Evolutionary conservation across 2,113 vertebrate genomes (phyloP).

Genomic region (Forbesichthys agassizii): DNA sequence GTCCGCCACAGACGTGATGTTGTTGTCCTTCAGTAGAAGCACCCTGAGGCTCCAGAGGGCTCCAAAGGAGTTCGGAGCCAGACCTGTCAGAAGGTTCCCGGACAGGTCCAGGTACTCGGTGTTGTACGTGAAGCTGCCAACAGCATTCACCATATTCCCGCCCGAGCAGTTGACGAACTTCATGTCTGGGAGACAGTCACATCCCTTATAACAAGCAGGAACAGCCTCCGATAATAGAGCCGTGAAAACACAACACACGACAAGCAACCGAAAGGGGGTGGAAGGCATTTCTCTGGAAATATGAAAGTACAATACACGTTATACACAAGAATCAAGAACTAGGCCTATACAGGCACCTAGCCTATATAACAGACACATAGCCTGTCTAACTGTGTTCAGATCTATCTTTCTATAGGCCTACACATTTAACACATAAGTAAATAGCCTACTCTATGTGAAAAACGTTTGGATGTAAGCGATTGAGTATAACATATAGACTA

Average conservation of each 20-base stretch:
- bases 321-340: not conserved
- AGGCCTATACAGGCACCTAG: not conserved
- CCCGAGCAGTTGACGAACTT: slow-evolving; percentile 59
- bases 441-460: too few species aligned
- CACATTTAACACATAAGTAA: too few species aligned
- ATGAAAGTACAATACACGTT: not conserved
- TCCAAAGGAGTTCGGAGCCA: slow-evolving; percentile 44
- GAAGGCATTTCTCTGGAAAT: slow-evolving; percentile 3
- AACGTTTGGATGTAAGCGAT: too few species aligned
- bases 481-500: too few species aligned
- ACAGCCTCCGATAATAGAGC: slow-evolving; percentile 23
- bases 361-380: too few species aligned
- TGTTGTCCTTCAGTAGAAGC: slow-evolving; percentile 60
- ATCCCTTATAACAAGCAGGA: slow-evolving; percentile 49
- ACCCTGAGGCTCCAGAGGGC: slow-evolving; percentile 54
- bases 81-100: slow-evolving; percentile 39
- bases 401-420: too few species aligned
- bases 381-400: too few species aligned
- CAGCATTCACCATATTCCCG: slow-evolving; percentile 29
- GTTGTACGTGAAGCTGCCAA: slow-evolving; percentile 34
- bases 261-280: slow-evolving; percentile 22
- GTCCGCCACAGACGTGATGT: slow-evolving; percentile 30
- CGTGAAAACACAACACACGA: not conserved
- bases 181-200: slow-evolving; percentile 50
- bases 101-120: slow-evolving; percentile 61